Percentiles rank a stretch among this genome's conserved stretches.
Evolutionary conservation across 2,888 invertebrate species (phyloP).

Genomic region (Oligia strigilis): DNA sequence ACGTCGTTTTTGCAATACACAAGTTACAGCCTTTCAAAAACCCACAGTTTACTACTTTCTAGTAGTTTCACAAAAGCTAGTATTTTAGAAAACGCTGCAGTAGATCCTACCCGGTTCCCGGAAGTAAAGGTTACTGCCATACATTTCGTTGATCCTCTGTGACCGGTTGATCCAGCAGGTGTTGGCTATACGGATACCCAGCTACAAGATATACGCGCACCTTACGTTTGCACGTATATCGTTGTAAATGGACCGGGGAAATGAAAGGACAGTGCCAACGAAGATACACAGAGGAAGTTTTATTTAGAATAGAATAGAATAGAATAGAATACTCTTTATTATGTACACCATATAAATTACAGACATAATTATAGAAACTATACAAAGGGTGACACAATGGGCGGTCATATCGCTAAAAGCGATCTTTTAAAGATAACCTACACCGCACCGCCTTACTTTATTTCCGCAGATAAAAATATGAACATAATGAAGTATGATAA

Average conservation of each 20-base stretch:
- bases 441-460: too few relatives aligned
- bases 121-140: neutral
- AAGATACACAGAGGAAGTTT: conserved; percentile 2
- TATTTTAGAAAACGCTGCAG: neutral
- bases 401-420: too few relatives aligned
- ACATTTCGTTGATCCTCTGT: conserved; percentile 2
- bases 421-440: too few relatives aligned
- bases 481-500: too few relatives aligned
- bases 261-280: neutral
- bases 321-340: too few relatives aligned
- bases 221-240: conserved; percentile 12
- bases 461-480: neutral
- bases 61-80: neutral
- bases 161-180: conserved; percentile 22
- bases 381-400: too few relatives aligned
- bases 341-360: too few relatives aligned
- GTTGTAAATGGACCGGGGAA: conserved; percentile 31
- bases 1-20: neutral
- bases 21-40: neutral
- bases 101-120: neutral
- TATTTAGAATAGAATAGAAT: too few relatives aligned
- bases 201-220: conserved; percentile 16
- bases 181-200: neutral
- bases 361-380: too few relatives aligned
- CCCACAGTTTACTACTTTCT: neutral